Conservation (phyloP, 2,797 vertebrate genomes). For the Sternotherus odoratus region DNA sequence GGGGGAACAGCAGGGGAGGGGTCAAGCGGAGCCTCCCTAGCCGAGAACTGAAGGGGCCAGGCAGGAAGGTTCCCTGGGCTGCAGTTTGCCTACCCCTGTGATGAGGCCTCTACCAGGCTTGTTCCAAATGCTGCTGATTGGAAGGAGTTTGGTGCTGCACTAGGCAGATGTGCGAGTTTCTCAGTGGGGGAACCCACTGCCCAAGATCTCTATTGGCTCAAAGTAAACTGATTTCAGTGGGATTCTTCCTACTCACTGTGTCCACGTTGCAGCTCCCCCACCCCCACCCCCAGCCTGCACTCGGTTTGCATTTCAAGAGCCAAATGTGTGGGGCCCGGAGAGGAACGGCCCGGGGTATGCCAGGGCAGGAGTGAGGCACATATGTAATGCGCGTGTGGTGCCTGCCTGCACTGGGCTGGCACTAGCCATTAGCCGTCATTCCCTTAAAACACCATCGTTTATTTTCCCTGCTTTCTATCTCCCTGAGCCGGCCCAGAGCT, state of each 20-base stretch:
- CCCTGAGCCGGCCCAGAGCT: background rate
- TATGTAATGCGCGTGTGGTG: background rate
- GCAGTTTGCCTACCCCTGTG: no score
- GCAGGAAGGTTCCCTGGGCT: no score
- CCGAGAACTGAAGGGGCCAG: no score
- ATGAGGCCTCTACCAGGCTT: background rate
- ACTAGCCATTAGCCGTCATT: background rate
- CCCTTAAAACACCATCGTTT: background rate
- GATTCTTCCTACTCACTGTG: background rate
- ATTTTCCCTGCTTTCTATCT: background rate
- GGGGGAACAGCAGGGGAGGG: no score
- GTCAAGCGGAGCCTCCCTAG: no score
- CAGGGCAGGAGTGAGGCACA: background rate
- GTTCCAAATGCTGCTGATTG: background rate
- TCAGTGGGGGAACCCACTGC: background rate
- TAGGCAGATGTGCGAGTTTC: background rate
- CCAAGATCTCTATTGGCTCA: background rate
- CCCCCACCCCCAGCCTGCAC: background rate
- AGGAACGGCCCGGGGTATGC: background rate
- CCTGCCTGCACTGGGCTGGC: background rate
- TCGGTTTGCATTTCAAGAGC: background rate
- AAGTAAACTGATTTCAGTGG: background rate
- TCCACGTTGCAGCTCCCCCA: no score
- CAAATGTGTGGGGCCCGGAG: background rate
- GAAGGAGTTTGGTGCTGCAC: background rate